A percentile compares a stretch with the other conserved stretches of the same genome.
These are phyloP conservation scores for Myotis daubentonii DNA, from an alignment of 2,797 vertebrate species.

Conservation along the genomic window DNA sequence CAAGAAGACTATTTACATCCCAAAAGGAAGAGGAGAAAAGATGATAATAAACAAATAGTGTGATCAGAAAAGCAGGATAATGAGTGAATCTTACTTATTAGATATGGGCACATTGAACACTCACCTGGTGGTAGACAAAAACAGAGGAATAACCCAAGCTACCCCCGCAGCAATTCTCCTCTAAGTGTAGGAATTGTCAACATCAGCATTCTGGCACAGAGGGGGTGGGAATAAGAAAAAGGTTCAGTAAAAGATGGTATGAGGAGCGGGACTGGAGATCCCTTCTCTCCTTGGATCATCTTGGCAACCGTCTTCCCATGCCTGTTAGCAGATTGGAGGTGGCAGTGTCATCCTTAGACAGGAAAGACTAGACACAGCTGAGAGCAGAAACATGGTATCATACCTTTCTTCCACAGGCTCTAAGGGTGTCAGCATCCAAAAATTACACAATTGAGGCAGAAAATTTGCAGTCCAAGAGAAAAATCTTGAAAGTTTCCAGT, in stretches of 20 bases:
- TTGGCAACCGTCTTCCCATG: background rate
- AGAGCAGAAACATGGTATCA: background rate
- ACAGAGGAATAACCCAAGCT: background rate
- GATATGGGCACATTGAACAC: background rate
- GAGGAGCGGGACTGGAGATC: background rate
- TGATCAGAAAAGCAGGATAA: background rate
- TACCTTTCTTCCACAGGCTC: background rate
- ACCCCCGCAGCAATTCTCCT: background rate
- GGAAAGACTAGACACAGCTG: background rate
- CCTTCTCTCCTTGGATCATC: background rate
- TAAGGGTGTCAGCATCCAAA: background rate
- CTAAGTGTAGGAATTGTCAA: background rate
- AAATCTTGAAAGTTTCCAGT: background rate
- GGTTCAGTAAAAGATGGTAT: background rate
- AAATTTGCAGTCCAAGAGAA: background rate
- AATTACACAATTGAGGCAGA: background rate
- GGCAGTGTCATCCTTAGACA: no score
- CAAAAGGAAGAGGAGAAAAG: background rate
- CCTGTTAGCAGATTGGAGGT: background rate
- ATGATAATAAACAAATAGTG: background rate
- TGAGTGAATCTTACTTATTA: background rate
- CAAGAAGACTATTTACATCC: background rate
- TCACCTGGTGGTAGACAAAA: background rate
- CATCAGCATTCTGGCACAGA: background rate
- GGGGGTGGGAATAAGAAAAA: background rate